phyloP scores from a whole-genome alignment of 2,888 invertebrate species.

The Dynastes maya region DNA sequence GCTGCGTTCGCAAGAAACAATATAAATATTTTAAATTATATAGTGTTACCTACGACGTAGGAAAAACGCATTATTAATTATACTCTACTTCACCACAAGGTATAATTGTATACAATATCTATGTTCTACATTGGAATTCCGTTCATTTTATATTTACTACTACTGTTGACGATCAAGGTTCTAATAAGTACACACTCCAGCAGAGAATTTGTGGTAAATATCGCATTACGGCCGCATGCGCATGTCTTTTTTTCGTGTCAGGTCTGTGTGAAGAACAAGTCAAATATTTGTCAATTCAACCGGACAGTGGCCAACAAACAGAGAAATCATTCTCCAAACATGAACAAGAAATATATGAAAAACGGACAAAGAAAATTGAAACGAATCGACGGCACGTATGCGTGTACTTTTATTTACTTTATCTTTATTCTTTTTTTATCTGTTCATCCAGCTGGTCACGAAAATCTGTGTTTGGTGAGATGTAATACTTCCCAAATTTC shows the following conservation, averaged over 20 bases:
- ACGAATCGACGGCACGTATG: slow-evolving; percentile 29
- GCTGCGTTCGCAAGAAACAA: slow-evolving; percentile 13
- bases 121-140: slow-evolving; percentile 34
- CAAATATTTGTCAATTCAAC: slow-evolving; percentile 57
- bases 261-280: slow-evolving; percentile 55
- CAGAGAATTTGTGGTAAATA: slow-evolving; percentile 48
- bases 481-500: background rate
- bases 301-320: slow-evolving; percentile 57
- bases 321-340: slow-evolving; percentile 49
- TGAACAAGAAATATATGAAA: slow-evolving; percentile 30
- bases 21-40: slow-evolving; percentile 4
- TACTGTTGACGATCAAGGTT: slow-evolving; percentile 49
- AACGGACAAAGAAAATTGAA: slow-evolving; percentile 34
- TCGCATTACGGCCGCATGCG: slow-evolving; percentile 43
- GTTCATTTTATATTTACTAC: slow-evolving; percentile 33
- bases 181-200: slow-evolving; percentile 40
- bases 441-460: background rate
- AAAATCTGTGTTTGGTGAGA: background rate
- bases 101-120: slow-evolving; percentile 22
- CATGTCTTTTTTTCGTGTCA: slow-evolving; percentile 43
- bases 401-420: slow-evolving; percentile 6
- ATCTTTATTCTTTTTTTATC: slow-evolving; percentile 3
- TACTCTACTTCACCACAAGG: slow-evolving; percentile 32
- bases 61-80: slow-evolving; percentile 24
- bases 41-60: background rate